Evolutionary conservation across 2,113 vertebrate genomes (phyloP).

Genomic region (Panthera leo): DNA sequence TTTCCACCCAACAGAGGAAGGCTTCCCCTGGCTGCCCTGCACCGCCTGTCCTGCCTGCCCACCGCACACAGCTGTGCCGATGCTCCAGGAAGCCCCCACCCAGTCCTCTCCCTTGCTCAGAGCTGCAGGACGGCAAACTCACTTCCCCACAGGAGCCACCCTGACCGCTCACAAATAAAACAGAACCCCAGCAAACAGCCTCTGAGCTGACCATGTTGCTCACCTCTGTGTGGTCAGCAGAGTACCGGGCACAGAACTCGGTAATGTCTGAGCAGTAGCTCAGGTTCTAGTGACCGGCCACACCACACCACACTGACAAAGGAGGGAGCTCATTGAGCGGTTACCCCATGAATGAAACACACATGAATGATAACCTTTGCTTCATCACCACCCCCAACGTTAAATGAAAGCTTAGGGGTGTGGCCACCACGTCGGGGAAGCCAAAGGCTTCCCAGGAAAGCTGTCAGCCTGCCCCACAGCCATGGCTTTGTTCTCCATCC

Average conservation of each 20-base stretch:
- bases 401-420: not conserved
- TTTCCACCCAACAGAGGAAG: not conserved
- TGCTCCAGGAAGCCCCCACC: not conserved
- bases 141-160: not conserved
- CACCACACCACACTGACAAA: rapidly evolving
- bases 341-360: not conserved
- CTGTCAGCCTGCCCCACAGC: not conserved
- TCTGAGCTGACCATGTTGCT: not conserved
- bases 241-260: not conserved
- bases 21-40: not conserved
- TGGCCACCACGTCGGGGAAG: not conserved
- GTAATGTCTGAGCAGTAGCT: not conserved
- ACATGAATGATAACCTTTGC: not conserved
- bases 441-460: not conserved
- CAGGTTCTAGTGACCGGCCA: not conserved
- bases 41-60: not conserved
- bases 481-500: not conserved
- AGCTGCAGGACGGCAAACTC: not conserved
- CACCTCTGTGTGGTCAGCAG: not conserved
- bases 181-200: rapidly evolving
- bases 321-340: not conserved
- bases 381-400: not conserved
- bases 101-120: not conserved
- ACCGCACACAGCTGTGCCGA: not conserved
- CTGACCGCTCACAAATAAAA: not conserved